Conservation (phyloP, 2,888 invertebrate genomes). For the Hypena proboscidalis region DNA sequence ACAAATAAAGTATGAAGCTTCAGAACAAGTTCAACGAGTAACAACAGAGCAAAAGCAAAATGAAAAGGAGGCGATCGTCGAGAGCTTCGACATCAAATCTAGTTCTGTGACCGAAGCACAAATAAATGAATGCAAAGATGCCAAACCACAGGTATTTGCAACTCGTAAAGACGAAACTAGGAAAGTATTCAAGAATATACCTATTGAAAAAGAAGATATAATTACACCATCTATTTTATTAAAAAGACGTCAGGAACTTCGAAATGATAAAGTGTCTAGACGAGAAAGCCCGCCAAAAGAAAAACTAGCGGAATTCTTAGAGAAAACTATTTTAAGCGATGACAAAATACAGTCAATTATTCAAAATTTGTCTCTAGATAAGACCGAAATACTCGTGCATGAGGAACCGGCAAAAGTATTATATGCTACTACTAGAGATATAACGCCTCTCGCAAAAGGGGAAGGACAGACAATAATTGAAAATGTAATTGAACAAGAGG, state of each 20-base stretch:
- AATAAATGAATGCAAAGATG: constrained; percentile 10
- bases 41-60: constrained; percentile 1
- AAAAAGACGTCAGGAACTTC: constrained; percentile 49
- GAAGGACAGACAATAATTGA: constrained; percentile 49
- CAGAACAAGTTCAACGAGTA: constrained; percentile 17
- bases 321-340: constrained; percentile 77
- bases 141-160: constrained; percentile 16
- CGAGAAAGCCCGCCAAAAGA: constrained; percentile 79
- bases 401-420: constrained; percentile 41
- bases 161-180: constrained; percentile 7
- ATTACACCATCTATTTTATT: constrained; percentile 52
- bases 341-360: constrained; percentile 78
- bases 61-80: constrained; percentile 4
- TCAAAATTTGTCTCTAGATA: constrained; percentile 74
- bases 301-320: constrained; percentile 72
- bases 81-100: constrained; percentile 4
- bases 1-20: constrained; percentile 26
- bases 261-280: constrained; percentile 47
- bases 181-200: constrained; percentile 12
- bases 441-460: constrained; percentile 41
- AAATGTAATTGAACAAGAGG: constrained; percentile 54
- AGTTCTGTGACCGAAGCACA: constrained; percentile 9
- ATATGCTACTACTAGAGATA: constrained; percentile 36
- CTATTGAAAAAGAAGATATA: constrained; percentile 29
- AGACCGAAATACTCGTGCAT: constrained; percentile 49